Base-by-base conservation (phyloP, 2,797 vertebrate genomes). In the Sebastes vulpes region DNA sequence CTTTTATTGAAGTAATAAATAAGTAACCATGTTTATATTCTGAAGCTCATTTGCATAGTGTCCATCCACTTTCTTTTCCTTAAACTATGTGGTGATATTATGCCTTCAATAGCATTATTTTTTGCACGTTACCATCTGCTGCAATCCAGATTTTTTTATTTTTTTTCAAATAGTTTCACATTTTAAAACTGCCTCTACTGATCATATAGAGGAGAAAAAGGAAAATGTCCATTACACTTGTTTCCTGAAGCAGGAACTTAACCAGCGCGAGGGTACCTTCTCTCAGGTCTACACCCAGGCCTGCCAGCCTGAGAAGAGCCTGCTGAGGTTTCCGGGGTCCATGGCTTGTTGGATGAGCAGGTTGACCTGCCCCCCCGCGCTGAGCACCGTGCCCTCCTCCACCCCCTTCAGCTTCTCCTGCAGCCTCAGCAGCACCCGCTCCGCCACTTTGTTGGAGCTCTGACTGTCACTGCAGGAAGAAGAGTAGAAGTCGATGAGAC, bases 331-430 rank as follows among this genome's bases (percentile, higher is more conserved):
- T 91, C 98, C 97, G 59, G 97, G 97, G 93, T 99, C 98, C 97
- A 98, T 97, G 86, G 99, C 98, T 90, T 99, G 98, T 68, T 99
- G 98, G 75, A 99, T 99, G 87, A 99, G 98, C 78, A 99, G 96
- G 90, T 99, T 99, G 82, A 99, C 98, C 87, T 99, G 99, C 4
- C 98, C 99, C 1, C 96, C 96, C 10, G 98, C 97, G 1, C 97
- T 99, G 76, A 99, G 98, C 88, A 99, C 97, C 0, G 97, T 97
- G 76, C 98, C 98, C 58, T 97, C 97, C 91, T 99, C 98, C 79
- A 99, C 97, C 6, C 99, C 99, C 84, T 99, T 99, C 87, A 99
- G 97, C 89, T 99, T 99, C 95, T 99, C 98, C 93, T 99, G 98
- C 65, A 99, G 96, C 72, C 99, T 95, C 93, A 99, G 96, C 91